Evolutionary conservation across 1,140 invertebrate genomes (phyloP), one percentile per base, ranked within the genome.

Genomic region (Heliconius hewitsoni): DNA sequence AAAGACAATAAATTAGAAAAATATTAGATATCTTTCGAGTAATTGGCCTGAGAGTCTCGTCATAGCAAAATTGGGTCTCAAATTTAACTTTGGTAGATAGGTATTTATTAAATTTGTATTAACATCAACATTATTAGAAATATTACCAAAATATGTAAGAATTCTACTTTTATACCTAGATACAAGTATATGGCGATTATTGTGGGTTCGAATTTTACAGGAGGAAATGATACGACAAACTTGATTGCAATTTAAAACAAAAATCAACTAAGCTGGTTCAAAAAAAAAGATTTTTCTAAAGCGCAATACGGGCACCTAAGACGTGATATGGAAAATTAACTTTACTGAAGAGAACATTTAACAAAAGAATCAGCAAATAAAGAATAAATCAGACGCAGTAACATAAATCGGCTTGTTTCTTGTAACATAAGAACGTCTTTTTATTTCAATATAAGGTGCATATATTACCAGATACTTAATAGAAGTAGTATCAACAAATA

Each of bases 31-130:
- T 27, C 19, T 55, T 9, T 60, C 3, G n/a, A 23, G 57, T 60
- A 60, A 72, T 71, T 23, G 71, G 71, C 55, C 39, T 70, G 73
- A 78, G 34, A 27, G 72, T 57, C 73, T 11, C 57, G 37, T 70
- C 73, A 37, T 74, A 74, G 71, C 72, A 50, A 74, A 78, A 78
- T 78, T 78, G 77, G 77, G 77, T 74, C 72, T 74, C 8, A 30
- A 52, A 78, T 78, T 78, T 74, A 57, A 70, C 72, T 78, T 78
- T 70, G 57, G 73, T 57, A 57, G n/a, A 9, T 42, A 11, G 39
- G 39, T 57, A 57, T 57, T 57, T 8, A n/a, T 57, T 57, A 57
- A 57, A 57, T 19, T 52, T 52, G 50, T 52, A 52, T 16, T 42
- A 9, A 42, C 9, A 52, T 9, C 16, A 52, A 52, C 3, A 52